These are phyloP conservation scores for Neopipo cinnamomea DNA, from an alignment of 2,113 vertebrate genomes.

Conservation along the genomic window DNA sequence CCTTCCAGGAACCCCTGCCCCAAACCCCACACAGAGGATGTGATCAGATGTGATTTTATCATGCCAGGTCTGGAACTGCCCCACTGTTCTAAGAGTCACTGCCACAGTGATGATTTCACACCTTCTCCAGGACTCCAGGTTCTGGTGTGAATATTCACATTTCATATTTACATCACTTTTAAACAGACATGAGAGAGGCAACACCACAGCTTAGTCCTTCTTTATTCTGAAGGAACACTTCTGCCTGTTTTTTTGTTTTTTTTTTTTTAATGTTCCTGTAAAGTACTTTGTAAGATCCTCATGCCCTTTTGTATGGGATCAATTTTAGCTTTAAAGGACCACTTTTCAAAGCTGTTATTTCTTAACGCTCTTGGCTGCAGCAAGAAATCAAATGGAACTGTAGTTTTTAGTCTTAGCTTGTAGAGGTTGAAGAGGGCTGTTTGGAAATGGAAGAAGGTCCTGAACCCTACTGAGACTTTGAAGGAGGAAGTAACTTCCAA, in stretches of 20 bases:
- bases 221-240: not conserved
- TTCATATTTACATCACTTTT: not conserved
- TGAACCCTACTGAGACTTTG: not conserved
- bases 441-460: not conserved
- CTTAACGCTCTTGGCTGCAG: not conserved
- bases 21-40: not conserved
- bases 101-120: not conserved
- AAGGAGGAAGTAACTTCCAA: not conserved
- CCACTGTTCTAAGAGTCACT: not conserved
- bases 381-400: not conserved
- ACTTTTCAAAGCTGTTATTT: slow-evolving; percentile 11
- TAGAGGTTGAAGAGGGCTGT: not conserved
- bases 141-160: not conserved
- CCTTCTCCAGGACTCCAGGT: not conserved
- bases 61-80: not conserved
- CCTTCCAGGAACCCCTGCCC: not conserved
- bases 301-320: not conserved
- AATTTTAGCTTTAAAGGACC: not conserved
- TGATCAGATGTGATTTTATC: not conserved
- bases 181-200: not conserved
- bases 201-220: not conserved
- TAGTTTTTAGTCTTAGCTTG: not conserved
- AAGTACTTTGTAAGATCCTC: not conserved
- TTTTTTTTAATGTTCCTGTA: not conserved
- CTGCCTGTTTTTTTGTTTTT: too few species aligned